These are phyloP conservation scores for Athene cunicularia DNA, from an alignment of 2,113 vertebrate species.

Conservation along the genomic window DNA sequence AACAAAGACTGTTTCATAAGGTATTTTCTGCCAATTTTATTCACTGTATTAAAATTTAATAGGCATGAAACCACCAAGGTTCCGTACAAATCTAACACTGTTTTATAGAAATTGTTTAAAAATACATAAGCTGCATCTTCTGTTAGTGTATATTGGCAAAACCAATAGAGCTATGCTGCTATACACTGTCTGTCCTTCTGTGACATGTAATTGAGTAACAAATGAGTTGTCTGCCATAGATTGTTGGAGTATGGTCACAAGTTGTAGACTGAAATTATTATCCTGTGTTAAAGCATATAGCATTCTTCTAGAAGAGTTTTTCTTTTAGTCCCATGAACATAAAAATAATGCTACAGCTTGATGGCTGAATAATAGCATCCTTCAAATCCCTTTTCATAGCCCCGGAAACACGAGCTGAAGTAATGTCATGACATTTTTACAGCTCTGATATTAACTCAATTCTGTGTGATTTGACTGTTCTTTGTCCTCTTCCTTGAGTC, in stretches of 20 bases:
- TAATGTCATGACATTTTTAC: not conserved
- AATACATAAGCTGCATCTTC: not conserved
- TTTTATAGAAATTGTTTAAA: not conserved
- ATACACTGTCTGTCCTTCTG: not conserved
- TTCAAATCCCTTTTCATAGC: not conserved
- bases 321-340: not conserved
- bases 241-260: not conserved
- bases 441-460: not conserved
- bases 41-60: not conserved
- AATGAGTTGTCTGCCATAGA: not conserved
- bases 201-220: not conserved
- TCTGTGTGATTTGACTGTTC: not conserved
- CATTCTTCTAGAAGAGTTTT: not conserved
- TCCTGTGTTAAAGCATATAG: not conserved
- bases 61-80: not conserved
- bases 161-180: not conserved
- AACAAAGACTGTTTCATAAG: not conserved
- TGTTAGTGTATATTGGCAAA: not conserved
- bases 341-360: not conserved
- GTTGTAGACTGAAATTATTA: not conserved
- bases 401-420: not conserved
- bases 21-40: not conserved
- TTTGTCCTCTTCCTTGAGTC: not conserved
- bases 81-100: not conserved
- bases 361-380: not conserved